Conservation (phyloP, 1,140 invertebrate genomes). For the Pseudomyrmex flavicornis region DNA sequence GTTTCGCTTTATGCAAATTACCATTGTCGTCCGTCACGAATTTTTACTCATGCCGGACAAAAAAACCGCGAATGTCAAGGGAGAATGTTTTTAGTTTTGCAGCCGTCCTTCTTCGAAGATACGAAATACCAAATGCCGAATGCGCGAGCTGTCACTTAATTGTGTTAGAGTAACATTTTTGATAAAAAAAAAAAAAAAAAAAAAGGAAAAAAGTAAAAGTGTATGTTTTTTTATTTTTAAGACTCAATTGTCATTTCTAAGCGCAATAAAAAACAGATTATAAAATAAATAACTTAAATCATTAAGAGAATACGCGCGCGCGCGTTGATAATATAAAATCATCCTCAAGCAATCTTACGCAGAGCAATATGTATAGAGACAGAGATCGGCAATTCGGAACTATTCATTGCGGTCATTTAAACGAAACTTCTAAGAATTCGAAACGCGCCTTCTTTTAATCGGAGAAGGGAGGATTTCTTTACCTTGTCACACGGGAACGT, state of each 20-base stretch:
- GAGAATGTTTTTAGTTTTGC: conserved; percentile 23
- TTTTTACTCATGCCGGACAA: conserved; percentile 31
- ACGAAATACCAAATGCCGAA: neutral
- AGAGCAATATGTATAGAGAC: neutral
- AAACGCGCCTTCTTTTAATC: conserved; percentile 35
- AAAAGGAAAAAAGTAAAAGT: neutral
- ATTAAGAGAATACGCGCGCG: neutral
- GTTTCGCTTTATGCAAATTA: conserved; percentile 56
- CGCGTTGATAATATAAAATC: neutral
- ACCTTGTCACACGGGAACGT: conserved; percentile 40
- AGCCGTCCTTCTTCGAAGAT: conserved; percentile 9
- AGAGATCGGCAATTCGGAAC: neutral
- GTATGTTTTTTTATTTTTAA: neutral
- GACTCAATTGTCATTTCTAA: neutral
- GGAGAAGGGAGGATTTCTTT: conserved; percentile 20
- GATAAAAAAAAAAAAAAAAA: neutral
- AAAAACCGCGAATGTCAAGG: conserved; percentile 16
- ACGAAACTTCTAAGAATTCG: conserved; percentile 24
- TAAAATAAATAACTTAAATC: neutral
- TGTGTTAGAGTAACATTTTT: neutral
- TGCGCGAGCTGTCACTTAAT: neutral
- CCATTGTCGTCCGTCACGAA: conserved; percentile 35
- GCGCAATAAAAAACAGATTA: neutral
- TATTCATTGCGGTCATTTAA: conserved; percentile 31
- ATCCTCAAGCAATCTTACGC: too few relatives aligned